Evolutionary conservation across 2,888 invertebrate genomes (phyloP), one percentile per base, ranked within the genome.

Genomic region (Apamea epomidion): DNA sequence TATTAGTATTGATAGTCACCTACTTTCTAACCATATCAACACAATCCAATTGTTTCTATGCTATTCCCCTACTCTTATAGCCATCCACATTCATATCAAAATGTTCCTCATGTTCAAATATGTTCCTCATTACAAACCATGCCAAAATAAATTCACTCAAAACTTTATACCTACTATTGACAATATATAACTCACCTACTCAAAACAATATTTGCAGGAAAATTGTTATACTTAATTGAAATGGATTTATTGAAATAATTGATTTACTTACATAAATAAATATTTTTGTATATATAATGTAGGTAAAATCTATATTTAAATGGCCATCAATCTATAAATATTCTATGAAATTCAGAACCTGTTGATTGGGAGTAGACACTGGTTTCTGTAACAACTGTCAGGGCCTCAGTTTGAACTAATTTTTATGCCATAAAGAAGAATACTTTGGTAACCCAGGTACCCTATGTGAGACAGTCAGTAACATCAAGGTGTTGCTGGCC

Each of bases 171-270:
- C 7, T 54, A 21, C 32, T 37, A n/a, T 54, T 45, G 0, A 42
- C 45, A 32, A 67, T n/a, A n/a, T n/a, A 51, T 42, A 21, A 32
- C 0, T 0, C 10, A 72, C 18, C 25, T 21, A 48, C 4, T 65
- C 21, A 37, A 54, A 82, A 71, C 1, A 10, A 60, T 7, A 60
- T 29, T 45, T 60, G 14, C 60, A 82, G 73, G 84, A 80, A 84
- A 84, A 84, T 54, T 25, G 12, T n/a, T n/a, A 54, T 7, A n/a
- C n/a, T n/a, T n/a, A 45, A 32, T 32, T 32, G 32, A 32, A 32
- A 32, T 32, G 2, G 32, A 32, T 32, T 32, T 32, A 32, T 32
- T 32, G 32, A 32, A 32, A 32, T 32, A 32, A 32, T n/a, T n/a
- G n/a, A n/a, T n/a, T n/a, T n/a, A n/a, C n/a, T n/a, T 32, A 32